These are phyloP conservation scores for Gephyroberyx darwinii DNA, from an alignment of 2,797 vertebrate genomes.

Conservation along the genomic window DNA sequence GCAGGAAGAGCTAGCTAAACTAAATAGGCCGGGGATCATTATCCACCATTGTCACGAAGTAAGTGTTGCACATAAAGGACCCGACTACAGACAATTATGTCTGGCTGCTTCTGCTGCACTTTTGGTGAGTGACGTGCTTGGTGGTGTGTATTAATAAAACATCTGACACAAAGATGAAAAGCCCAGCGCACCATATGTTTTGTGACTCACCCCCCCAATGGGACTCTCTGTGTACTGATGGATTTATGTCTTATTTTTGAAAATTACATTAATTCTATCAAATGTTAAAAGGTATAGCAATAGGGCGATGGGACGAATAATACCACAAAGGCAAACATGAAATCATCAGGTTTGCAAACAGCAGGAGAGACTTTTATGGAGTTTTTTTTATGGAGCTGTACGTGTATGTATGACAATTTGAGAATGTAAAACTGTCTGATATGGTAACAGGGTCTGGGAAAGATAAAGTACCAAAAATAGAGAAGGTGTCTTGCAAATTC, in stretches of 20 bases:
- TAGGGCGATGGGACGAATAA: conserved; percentile 4
- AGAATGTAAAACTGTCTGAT: background rate
- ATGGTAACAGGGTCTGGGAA: background rate
- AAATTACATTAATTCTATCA: conserved; percentile 45
- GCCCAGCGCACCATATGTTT: conserved; percentile 49
- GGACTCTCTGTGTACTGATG: conserved; percentile 17
- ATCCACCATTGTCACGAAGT: conserved; percentile 60
- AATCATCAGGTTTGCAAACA: background rate
- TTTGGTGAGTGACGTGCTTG: conserved; percentile 57
- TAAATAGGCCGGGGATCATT: conserved; percentile 69
- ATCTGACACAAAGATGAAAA: conserved; percentile 62
- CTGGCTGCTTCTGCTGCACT: conserved; percentile 56
- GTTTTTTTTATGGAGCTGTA: conserved; percentile 10
- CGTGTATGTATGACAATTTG: background rate
- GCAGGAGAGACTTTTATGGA: too few relatives aligned
- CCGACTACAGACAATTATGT: conserved; percentile 60
- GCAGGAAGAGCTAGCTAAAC: conserved; percentile 59
- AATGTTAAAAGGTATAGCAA: conserved; percentile 47
- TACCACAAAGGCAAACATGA: background rate
- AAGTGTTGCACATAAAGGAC: conserved; percentile 51
- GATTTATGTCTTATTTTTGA: conserved; percentile 36
- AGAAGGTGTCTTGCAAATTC: background rate
- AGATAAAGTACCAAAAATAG: background rate
- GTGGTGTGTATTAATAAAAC: conserved; percentile 65
- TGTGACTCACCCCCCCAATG: conserved; percentile 34